These are phyloP conservation scores for Caenorhabditis sp. DNA, from an alignment of 2,888 invertebrate species.

Conservation along the genomic window DNA sequence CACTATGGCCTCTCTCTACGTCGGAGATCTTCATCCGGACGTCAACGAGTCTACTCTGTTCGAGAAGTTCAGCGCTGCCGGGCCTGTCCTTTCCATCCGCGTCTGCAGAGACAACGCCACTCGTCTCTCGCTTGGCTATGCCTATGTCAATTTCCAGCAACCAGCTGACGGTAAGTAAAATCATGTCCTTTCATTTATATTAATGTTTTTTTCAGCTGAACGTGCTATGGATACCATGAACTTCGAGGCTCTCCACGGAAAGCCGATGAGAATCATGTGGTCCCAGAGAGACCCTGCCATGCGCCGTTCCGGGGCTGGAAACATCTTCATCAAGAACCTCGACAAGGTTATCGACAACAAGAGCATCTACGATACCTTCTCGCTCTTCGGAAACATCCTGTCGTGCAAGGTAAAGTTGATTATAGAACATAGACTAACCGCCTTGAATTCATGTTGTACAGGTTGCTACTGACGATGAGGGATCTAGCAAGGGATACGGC, in stretches of 20 bases:
- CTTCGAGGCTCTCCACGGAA: conserved; percentile 96
- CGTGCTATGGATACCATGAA: conserved; percentile 99
- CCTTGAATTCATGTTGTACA: conserved; percentile 53
- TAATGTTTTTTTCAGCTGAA: conserved; percentile 84
- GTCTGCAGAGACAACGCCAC: conserved; percentile 99
- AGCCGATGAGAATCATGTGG: conserved; percentile 99
- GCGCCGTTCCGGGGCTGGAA: conserved; percentile 97
- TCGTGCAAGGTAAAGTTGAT: conserved; percentile 89
- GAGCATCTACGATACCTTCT: conserved; percentile 98
- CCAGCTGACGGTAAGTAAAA: conserved; percentile 95
- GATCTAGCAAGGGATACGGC: conserved; percentile 81
- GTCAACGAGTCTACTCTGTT: conserved; percentile 98
- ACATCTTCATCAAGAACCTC: conserved; percentile 99
- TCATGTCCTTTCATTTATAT: not conserved
- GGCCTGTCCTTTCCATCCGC: conserved; percentile 97
- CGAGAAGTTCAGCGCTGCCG: conserved; percentile 98
- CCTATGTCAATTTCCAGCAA: conserved; percentile 99
- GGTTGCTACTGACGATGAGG: conserved; percentile 81
- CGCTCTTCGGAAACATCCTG: conserved; percentile 97
- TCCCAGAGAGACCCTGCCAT: conserved; percentile 92
- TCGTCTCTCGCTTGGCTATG: conserved; percentile 96
- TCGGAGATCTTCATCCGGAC: conserved; percentile 97
- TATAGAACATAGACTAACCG: conserved; percentile 7
- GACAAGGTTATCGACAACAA: conserved; percentile 99
- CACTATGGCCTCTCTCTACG: conserved; percentile 95